A percentile compares a stretch with the other conserved stretches of the same genome.
phyloP scores from a whole-genome alignment of 2,113 vertebrate genomes.

The Myotis brandtii region DNA sequence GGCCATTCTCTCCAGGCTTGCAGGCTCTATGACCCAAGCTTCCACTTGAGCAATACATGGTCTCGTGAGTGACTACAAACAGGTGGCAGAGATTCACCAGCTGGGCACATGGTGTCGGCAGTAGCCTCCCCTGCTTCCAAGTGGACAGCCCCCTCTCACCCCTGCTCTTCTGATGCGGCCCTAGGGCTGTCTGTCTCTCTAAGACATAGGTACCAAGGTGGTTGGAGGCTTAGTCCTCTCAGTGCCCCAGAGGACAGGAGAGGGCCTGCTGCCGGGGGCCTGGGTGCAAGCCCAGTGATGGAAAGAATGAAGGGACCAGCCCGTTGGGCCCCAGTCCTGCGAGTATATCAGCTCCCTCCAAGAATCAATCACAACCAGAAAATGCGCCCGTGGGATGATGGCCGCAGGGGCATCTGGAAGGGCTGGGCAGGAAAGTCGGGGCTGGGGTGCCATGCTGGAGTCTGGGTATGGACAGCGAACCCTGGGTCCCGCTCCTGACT shows the following conservation, averaged over 20 bases:
- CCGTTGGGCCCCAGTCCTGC: not conserved
- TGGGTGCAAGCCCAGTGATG: fast-evolving
- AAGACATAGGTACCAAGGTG: not conserved
- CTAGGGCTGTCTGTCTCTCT: not conserved
- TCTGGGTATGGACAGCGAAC: not conserved
- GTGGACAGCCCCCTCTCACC: not conserved
- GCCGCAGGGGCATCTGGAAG: not conserved
- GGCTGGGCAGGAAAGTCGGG: not conserved
- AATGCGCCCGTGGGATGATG: fast-evolving
- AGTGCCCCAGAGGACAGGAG: not conserved
- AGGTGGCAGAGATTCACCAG: not conserved
- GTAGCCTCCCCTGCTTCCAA: not conserved
- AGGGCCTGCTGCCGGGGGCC: not conserved
- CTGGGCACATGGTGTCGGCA: fast-evolving
- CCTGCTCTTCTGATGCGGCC: not conserved
- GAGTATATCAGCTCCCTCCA: not conserved
- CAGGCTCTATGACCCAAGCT: not conserved
- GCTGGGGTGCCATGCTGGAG: not conserved
- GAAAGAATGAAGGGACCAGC: not conserved
- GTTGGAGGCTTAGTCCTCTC: not conserved
- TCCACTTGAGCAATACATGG: fast-evolving
- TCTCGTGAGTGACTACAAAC: not conserved
- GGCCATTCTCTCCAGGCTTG: not conserved
- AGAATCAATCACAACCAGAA: not conserved
- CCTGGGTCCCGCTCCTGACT: not conserved